Evolutionary conservation across 2,888 invertebrate genomes (phyloP).

Genomic region (Lasioglossum morio): DNA sequence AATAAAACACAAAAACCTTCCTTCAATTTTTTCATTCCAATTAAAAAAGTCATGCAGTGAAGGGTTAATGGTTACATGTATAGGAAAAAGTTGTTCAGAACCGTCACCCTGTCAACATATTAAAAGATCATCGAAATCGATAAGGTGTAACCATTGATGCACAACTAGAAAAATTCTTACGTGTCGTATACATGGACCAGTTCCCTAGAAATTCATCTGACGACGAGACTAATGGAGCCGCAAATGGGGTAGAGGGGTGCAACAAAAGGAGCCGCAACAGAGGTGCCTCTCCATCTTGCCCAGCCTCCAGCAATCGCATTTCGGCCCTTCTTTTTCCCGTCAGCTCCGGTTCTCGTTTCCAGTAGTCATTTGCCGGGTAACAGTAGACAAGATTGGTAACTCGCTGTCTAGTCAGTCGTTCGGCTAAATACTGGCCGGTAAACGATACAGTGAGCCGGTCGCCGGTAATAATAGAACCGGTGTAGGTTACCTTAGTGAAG

Average conservation of each 20-base stretch:
- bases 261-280: not conserved
- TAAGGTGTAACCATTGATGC: too few species aligned
- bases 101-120: too few species aligned
- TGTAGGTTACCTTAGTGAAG: slow-evolving; percentile 9
- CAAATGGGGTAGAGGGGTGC: not conserved
- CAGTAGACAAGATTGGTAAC: not conserved
- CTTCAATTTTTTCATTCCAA: too few species aligned
- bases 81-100: too few species aligned
- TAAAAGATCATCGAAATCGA: too few species aligned
- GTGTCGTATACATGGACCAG: not conserved
- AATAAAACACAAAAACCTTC: too few species aligned
- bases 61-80: too few species aligned
- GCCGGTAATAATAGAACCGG: slow-evolving; percentile 14
- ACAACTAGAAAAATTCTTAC: not conserved
- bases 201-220: not conserved
- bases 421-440: not conserved
- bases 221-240: not conserved
- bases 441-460: not conserved
- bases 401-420: not conserved
- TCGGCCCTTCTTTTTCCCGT: not conserved
- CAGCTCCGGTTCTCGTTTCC: not conserved
- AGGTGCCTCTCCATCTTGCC: not conserved
- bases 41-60: too few species aligned
- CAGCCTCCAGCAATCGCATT: not conserved
- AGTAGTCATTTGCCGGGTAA: not conserved